Evolutionary conservation across 2,113 vertebrate genomes (phyloP), one percentile per base, ranked within the genome.

Genomic region (Archocentrus centrarchus): DNA sequence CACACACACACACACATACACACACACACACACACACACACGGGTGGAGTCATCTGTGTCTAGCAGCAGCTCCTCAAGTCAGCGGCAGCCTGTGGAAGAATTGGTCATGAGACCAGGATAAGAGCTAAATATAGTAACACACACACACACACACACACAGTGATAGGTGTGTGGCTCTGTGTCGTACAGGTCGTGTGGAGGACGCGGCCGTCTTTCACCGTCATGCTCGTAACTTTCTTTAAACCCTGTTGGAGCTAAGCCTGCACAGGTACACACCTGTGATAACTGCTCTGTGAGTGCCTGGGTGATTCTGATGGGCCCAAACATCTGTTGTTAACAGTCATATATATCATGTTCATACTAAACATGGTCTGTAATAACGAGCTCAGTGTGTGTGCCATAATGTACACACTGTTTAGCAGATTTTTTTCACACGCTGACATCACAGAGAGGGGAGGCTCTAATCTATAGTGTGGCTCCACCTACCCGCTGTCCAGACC

Each of bases 21-120:
- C 55, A 41, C 81, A 75, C 35, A 58, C 61, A 75, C 47, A 41
- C 60, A 59, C 60, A 55, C 84, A 41, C 20, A 47, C 17, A 37
- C 80, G 79, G 13, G 60, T 55, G 76, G 73, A 75, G 83, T 93
- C 94, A 89, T 93, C 87, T 94, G 92, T 75, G 81, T 93, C 87
- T 91, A 90, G 82, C 89, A 91, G 88, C 68, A 15, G 87, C 86
- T 88, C 87, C 89, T 87, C 79, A 87, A 89, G 86, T 95, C 94
- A 91, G 87, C 80, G 77, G 91, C 91, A 93, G 93, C 91, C 90
- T 92, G 91, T 94, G 90, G 92, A 93, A 92, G 92, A 91, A 89
- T 76, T 86, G 88, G 92, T 95, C 94, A 95, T 94, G 92, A 93
- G 95, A 95, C 93, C 44, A 73, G 90, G 84, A 94, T 91, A 86